Conservation (phyloP, 2,113 vertebrate species). For the Nicator chloris region DNA sequence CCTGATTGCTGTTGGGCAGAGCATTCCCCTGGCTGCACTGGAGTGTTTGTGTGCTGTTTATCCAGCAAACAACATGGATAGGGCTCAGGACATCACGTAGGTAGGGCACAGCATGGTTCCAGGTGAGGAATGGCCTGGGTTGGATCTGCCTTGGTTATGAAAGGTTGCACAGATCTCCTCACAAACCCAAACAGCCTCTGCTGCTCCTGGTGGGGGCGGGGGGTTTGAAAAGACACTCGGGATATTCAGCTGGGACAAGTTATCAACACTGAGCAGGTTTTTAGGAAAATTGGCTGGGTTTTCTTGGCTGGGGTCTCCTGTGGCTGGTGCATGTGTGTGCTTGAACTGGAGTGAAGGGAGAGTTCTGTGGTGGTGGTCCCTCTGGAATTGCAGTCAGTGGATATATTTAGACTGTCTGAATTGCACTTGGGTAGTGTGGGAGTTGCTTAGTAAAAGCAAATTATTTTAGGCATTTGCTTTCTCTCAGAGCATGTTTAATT, state of each 20-base stretch:
- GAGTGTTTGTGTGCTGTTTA: background rate
- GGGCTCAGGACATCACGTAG: background rate
- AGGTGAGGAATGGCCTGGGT: background rate
- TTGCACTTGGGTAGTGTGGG: background rate
- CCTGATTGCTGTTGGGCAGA: background rate
- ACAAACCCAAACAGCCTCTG: background rate
- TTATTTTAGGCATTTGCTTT: constrained; percentile 48
- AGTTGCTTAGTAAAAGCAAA: constrained; percentile 30
- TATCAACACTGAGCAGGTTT: background rate
- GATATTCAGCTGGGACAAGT: background rate
- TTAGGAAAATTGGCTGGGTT: background rate
- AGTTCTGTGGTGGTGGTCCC: background rate
- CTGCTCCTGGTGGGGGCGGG: background rate
- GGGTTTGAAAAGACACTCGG: accelerated
- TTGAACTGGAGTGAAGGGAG: background rate
- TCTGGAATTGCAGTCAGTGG: background rate
- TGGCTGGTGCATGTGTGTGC: background rate
- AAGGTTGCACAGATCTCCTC: background rate
- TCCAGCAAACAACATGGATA: accelerated
- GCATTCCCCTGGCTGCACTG: background rate
- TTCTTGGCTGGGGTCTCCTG: background rate
- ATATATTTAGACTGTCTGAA: background rate
- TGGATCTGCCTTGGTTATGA: background rate
- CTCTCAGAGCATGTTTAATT: constrained; percentile 53
- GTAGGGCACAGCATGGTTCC: background rate